These are phyloP conservation scores for Sminthurinus aureus DNA, from an alignment of 2,888 invertebrate genomes.

Conservation along the genomic window DNA sequence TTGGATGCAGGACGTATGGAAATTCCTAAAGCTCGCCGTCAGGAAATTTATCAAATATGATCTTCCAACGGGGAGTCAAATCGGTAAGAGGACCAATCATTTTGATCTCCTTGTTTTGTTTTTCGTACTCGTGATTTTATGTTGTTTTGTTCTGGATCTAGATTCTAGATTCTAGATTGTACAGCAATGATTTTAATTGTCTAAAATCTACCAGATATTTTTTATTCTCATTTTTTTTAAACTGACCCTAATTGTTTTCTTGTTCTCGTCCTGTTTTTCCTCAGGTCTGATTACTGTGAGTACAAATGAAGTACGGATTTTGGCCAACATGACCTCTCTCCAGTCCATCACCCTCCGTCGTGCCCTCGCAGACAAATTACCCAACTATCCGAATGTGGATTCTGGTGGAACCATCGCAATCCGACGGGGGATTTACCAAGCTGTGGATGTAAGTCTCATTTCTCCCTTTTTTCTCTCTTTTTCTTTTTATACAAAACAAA, in stretches of 20 bases:
- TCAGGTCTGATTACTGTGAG: slow-evolving; percentile 57
- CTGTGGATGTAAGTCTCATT: slow-evolving; percentile 54
- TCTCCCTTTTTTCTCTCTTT: slow-evolving; percentile 19
- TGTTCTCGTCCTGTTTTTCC: background rate
- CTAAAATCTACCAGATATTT: too few relatives aligned
- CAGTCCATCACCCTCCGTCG: slow-evolving; percentile 56
- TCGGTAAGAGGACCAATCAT: slow-evolving; percentile 41
- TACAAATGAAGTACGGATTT: slow-evolving; percentile 58
- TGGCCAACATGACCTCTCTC: slow-evolving; percentile 60
- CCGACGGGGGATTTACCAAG: slow-evolving; percentile 57
- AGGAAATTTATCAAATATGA: slow-evolving; percentile 60
- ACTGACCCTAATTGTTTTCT: background rate
- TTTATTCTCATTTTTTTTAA: background rate
- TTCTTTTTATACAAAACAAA: background rate
- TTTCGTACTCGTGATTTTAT: background rate
- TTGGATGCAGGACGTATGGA: slow-evolving; percentile 58
- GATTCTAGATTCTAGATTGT: too few relatives aligned
- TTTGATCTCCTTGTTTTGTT: background rate
- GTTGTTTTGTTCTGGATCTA: background rate
- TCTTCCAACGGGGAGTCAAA: slow-evolving; percentile 57
- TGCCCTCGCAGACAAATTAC: slow-evolving; percentile 59
- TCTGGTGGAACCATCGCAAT: slow-evolving; percentile 59
- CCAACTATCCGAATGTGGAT: slow-evolving; percentile 60
- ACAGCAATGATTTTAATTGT: too few relatives aligned
- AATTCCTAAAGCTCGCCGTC: slow-evolving; percentile 59